Base-by-base conservation (phyloP, 2,797 vertebrate genomes). In the Enteromius fasciolatus region DNA sequence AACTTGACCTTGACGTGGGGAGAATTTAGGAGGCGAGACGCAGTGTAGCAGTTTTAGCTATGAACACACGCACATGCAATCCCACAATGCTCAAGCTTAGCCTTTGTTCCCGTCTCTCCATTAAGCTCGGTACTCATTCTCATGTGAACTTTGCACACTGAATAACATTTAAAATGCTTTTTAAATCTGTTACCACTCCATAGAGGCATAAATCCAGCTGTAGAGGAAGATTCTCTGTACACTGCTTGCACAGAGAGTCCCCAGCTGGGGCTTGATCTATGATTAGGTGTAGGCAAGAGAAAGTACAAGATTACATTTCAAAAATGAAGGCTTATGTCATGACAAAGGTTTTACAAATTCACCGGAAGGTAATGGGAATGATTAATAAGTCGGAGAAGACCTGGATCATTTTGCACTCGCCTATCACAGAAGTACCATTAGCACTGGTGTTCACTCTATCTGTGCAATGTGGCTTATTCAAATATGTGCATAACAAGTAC, bases 1-100 rank as follows among this genome's bases (percentile, higher is more conserved):
- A 89, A 90, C 84, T 82, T 91, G 89, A 92, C 91, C 91, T 90
- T 87, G 87, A 87, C 83, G 90, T 91, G 87, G 90, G 90, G 87
- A 87, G 88, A 92, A 88, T 87, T 88, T 87, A 80, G 86, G 82
- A 73, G 81, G 86, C 46, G 63, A 69, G 36, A 69, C 7, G 33
- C n/a, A 4, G 17, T 61, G 23, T 52, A 20, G 17, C 61, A 31
- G 61, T 31, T 63, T 14, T 46, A 28, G 3, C 44, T 31, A 4
- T 10, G 2, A 41, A 46, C 57, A 61, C 15, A 80, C 9, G 9
- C 11, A 10, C 39, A n/a, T 9, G 14, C 44, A 81, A 50, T 64
- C n/a, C 69, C 57, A 64, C 44, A 73, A 28, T 25, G 20, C 61
- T 15, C 3, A 31, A 39, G n/a, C 23, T 41, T 75, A 75, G 72